These are phyloP conservation scores for Nephrotoma guestfalica DNA, from an alignment of 2,888 invertebrate species.

Conservation along the genomic window DNA sequence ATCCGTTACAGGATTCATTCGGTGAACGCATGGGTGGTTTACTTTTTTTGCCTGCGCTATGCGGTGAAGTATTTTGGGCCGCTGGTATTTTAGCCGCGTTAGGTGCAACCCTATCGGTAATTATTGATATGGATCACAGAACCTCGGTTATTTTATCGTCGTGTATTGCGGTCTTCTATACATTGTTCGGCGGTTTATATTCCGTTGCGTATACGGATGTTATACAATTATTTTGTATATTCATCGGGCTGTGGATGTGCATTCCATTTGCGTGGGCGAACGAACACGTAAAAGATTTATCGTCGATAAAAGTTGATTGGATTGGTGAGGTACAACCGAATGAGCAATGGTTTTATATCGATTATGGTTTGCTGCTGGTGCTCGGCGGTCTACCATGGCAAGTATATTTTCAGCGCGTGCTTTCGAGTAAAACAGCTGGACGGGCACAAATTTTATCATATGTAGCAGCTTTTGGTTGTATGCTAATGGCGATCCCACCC, in stretches of 20 bases:
- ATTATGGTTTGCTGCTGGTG: constrained; percentile 74
- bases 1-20: constrained; percentile 92
- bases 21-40: constrained; percentile 96
- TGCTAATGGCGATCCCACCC: constrained; percentile 94
- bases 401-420: constrained; percentile 92
- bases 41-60: constrained; percentile 88
- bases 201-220: constrained; percentile 98
- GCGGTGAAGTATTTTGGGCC: constrained; percentile 98
- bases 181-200: constrained; percentile 93
- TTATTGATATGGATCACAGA: constrained; percentile 88
- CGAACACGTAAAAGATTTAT: constrained; percentile 68
- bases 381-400: constrained; percentile 98
- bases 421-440: constrained; percentile 89
- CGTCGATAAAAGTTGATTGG: constrained; percentile 78
- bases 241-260: constrained; percentile 95
- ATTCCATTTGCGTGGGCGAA: constrained; percentile 91
- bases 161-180: constrained; percentile 93
- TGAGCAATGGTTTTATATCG: constrained; percentile 70
- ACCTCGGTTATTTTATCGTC: constrained; percentile 91
- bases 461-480: constrained; percentile 89
- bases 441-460: constrained; percentile 90
- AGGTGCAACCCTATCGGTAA: constrained; percentile 90
- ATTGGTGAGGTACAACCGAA: constrained; percentile 60
- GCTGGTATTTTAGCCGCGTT: constrained; percentile 94
- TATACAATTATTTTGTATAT: constrained; percentile 94